These are phyloP conservation scores for Prinia subflava DNA, from an alignment of 2,113 vertebrate species.

Conservation along the genomic window DNA sequence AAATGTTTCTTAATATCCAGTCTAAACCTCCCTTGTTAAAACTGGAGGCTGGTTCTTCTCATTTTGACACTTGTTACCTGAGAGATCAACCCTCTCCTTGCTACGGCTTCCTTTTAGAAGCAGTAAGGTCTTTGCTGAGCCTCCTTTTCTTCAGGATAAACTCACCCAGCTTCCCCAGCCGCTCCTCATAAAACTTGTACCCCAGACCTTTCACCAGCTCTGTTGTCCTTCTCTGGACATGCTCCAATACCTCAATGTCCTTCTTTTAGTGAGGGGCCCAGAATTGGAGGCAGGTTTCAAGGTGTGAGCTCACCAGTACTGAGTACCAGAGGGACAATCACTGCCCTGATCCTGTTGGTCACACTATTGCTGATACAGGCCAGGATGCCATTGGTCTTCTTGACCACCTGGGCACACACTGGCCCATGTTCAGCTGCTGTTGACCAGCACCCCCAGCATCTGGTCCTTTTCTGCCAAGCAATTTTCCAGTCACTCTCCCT, in stretches of 20 bases:
- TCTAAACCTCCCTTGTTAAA: too few species aligned
- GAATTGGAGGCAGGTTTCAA: not conserved
- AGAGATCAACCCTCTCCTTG: not conserved
- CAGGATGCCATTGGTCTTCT: not conserved
- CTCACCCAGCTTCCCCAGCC: not conserved
- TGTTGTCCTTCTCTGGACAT: not conserved
- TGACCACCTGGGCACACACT: accelerated
- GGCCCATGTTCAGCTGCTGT: not conserved
- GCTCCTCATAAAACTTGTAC: not conserved
- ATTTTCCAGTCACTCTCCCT: not conserved
- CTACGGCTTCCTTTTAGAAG: not conserved
- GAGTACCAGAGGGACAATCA: accelerated
- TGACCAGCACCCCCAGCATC: too few species aligned
- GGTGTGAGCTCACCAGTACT: not conserved
- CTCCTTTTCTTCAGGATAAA: not conserved
- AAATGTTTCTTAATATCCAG: too few species aligned
- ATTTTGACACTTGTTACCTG: not conserved
- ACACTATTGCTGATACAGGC: not conserved
- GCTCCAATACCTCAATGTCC: not conserved
- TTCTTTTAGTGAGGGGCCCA: not conserved
- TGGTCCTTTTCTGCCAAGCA: not conserved
- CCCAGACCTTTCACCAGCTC: not conserved
- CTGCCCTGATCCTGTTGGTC: not conserved
- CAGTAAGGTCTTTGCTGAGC: not conserved
- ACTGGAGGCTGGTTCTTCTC: not conserved